Percentiles rank a stretch among this genome's conserved stretches.
Evolutionary conservation across 2,797 vertebrate species (phyloP).

Genomic region (Cossypha caffra): DNA sequence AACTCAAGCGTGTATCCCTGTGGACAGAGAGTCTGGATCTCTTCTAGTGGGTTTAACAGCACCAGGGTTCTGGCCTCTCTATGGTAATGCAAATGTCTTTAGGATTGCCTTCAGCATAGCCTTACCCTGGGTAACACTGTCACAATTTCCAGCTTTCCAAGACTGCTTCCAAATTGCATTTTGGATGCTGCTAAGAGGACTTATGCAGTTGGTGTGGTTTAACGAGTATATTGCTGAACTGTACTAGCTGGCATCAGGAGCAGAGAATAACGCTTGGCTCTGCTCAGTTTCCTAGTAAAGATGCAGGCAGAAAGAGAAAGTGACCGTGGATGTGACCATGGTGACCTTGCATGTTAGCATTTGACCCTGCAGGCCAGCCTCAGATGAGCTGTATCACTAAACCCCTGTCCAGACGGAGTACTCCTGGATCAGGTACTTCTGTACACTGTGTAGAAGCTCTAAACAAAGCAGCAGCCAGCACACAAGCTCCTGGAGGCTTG

Average conservation of each 20-base stretch:
- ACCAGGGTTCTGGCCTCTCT: not conserved
- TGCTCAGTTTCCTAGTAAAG: not conserved
- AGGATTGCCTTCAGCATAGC: not conserved
- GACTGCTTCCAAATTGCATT: not conserved
- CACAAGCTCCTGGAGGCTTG: not conserved
- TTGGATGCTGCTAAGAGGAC: not conserved
- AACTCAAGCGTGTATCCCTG: not conserved
- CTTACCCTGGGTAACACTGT: not conserved
- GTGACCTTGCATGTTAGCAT: not conserved
- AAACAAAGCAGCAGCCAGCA: not conserved
- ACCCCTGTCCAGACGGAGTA: not conserved
- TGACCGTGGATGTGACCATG: not conserved
- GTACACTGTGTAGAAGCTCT: not conserved
- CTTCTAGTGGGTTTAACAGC: not conserved
- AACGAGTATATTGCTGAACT: not conserved
- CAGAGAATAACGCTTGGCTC: not conserved
- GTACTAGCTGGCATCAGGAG: not conserved
- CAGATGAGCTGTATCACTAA: not conserved
- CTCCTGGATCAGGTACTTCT: not conserved
- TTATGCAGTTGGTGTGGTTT: accelerated
- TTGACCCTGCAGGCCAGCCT: not conserved
- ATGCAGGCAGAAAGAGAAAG: not conserved
- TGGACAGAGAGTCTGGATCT: not conserved
- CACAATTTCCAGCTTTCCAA: not conserved
- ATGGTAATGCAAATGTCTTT: not conserved